phyloP scores from a whole-genome alignment of 35 echinoderm and acorn worm species.

The Acanthaster planci region DNA sequence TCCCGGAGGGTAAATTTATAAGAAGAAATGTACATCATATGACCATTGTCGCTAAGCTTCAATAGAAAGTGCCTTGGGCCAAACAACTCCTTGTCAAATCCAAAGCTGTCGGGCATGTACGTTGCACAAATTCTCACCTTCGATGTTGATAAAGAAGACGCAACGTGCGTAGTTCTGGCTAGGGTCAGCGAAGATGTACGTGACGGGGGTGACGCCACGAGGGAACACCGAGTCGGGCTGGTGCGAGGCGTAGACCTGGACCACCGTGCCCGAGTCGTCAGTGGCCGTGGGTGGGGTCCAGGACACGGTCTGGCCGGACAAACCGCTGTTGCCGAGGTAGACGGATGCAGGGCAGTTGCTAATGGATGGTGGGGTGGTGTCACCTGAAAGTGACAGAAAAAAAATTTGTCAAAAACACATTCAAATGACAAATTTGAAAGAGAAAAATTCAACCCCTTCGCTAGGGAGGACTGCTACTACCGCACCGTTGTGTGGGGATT shows the following conservation, averaged over 20 bases:
- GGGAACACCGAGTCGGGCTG: constrained; percentile 48
- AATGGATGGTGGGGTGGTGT: constrained; percentile 58
- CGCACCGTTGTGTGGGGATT: no score
- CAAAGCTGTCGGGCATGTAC: no score
- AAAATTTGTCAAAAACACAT: no score
- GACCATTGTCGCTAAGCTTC: no score
- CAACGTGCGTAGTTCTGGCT: constrained; percentile 55
- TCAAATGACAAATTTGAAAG: no score
- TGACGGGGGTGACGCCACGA: constrained; percentile 49
- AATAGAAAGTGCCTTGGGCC: no score
- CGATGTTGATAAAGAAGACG: constrained; percentile 56
- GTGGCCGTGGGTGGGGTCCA: constrained; percentile 77
- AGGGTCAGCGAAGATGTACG: constrained; percentile 66
- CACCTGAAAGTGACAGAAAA: constrained; percentile 33
- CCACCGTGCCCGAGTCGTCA: constrained; percentile 45
- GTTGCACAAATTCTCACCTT: no score
- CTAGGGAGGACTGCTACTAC: no score
- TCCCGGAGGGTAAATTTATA: no score
- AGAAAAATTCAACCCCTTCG: no score
- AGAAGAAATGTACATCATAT: no score
- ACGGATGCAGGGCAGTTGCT: constrained; percentile 42
- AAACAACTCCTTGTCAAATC: no score
- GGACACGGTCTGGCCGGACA: not conserved
- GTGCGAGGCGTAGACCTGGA: constrained; percentile 11
- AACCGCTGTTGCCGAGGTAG: constrained; percentile 2